phyloP scores from a whole-genome alignment of 92 coral and sea anemone species.

The Virgularia gustaviana region DNA sequence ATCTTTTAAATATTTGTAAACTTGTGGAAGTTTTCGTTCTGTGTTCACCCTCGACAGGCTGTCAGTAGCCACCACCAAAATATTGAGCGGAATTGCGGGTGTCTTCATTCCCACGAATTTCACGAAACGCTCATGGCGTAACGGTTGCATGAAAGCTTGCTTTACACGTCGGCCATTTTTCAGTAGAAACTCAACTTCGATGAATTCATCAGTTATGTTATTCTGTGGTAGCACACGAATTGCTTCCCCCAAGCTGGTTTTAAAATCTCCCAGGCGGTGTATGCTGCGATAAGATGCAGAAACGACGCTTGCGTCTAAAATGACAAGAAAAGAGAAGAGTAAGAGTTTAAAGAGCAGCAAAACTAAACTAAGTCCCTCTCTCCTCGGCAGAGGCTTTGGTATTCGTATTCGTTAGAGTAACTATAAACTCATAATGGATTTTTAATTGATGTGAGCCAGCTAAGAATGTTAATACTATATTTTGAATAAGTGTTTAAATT shows the following conservation, averaged over 20 bases:
- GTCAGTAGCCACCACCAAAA: conserved; percentile 71
- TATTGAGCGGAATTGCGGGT: conserved; percentile 68
- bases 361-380: no score
- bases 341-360: no score
- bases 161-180: conserved; percentile 62
- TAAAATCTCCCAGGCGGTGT: not conserved
- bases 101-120: not conserved
- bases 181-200: conserved; percentile 59
- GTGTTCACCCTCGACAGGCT: conserved; percentile 52
- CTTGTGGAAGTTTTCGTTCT: conserved; percentile 59
- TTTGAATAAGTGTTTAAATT: no score
- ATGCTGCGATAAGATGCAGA: not conserved
- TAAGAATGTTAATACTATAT: no score
- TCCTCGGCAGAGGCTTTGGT: no score
- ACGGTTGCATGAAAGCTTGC: conserved; percentile 53
- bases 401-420: no score
- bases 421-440: no score
- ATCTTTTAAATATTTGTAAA: conserved; percentile 53
- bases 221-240: not conserved
- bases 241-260: not conserved
- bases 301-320: not conserved
- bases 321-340: no score
- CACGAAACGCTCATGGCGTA: conserved; percentile 35
- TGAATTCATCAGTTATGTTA: conserved; percentile 61
- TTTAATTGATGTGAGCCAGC: no score